Conservation (phyloP, 2,797 vertebrate species). For the Eidolon dupreanum region DNA sequence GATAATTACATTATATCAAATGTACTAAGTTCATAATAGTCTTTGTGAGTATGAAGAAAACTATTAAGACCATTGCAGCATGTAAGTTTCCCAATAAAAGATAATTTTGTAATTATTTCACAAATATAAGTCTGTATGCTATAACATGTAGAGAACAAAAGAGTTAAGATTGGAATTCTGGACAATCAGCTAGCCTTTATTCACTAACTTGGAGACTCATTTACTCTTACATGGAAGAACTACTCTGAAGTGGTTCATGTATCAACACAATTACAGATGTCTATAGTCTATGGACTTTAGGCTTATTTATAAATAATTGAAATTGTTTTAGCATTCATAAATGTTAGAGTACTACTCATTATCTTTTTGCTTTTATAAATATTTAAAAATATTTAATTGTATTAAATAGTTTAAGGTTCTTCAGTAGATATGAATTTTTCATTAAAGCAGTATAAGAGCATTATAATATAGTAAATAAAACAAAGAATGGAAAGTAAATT, state of each 20-base stretch:
- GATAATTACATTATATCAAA: slow-evolving; percentile 25
- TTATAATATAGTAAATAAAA: slow-evolving; percentile 34
- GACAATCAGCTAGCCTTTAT: neutral
- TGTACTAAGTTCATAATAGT: neutral
- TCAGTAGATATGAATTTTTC: slow-evolving; percentile 25
- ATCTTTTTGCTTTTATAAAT: slow-evolving; percentile 24
- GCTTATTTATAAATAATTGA: neutral
- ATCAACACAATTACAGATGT: slow-evolving; percentile 42
- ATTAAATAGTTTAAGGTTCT: slow-evolving; percentile 14
- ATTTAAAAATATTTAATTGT: neutral
- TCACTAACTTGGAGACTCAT: neutral
- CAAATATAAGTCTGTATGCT: neutral
- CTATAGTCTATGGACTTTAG: neutral
- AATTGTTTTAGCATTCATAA: neutral
- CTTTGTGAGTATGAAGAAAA: neutral
- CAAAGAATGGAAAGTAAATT: slow-evolving; percentile 12
- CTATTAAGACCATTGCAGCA: neutral
- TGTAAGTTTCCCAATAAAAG: neutral
- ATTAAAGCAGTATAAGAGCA: neutral
- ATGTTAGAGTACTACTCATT: neutral
- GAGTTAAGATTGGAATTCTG: slow-evolving; percentile 14
- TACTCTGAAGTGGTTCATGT: neutral
- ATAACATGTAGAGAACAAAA: neutral
- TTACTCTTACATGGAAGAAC: neutral
- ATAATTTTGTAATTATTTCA: slow-evolving; percentile 20